phyloP scores from a whole-genome alignment of 1,140 invertebrate species.

The Cherax quadricarinatus region DNA sequence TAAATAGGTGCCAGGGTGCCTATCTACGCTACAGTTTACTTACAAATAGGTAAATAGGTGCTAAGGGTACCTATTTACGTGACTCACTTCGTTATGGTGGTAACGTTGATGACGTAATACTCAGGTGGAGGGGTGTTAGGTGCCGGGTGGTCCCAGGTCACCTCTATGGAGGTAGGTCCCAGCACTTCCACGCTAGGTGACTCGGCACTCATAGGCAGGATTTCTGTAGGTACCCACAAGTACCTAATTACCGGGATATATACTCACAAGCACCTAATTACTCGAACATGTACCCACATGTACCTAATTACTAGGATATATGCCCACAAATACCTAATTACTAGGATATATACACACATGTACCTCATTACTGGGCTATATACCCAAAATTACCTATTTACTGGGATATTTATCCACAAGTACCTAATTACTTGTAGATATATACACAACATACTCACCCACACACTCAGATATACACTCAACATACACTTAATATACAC shows the following conservation, averaged over 20 bases:
- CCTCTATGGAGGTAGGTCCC: conserved; percentile 83
- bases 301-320: no score
- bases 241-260: not conserved
- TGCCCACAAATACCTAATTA: no score
- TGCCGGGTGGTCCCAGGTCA: conserved; percentile 83
- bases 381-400: no score
- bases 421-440: not conserved
- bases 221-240: conserved; percentile 78
- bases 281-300: no score
- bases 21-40: no score
- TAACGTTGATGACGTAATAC: conserved; percentile 85
- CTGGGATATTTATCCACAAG: no score
- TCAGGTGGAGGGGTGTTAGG: conserved; percentile 82
- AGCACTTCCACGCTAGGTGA: conserved; percentile 84
- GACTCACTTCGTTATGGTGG: conserved; percentile 80
- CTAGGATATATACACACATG: no score
- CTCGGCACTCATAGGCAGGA: conserved; percentile 85
- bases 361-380: no score
- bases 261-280: no score
- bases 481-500: not conserved
- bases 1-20: no score
- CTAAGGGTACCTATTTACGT: no score
- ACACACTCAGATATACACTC: not conserved
- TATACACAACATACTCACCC: conserved; percentile 7
- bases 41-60: no score